Evolutionary conservation across 2,888 invertebrate genomes (phyloP).

Genomic region (Galeruca laticollis): DNA sequence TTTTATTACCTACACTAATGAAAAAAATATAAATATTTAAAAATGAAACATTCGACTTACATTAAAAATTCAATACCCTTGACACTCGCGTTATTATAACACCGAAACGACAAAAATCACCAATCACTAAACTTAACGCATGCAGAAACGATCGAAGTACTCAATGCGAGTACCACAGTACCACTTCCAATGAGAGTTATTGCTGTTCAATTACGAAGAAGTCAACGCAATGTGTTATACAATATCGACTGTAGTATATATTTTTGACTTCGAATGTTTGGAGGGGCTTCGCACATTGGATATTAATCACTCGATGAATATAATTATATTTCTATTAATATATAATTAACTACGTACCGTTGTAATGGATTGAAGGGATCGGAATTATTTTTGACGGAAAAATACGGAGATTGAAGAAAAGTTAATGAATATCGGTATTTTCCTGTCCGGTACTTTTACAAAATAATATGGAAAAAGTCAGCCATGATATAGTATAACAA

Average conservation of each 20-base stretch:
- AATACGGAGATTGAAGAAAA: neutral
- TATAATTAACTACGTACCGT: neutral
- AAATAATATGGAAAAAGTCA: too few relatives aligned
- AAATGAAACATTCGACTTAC: too few relatives aligned
- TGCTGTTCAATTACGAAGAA: neutral
- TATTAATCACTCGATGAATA: too few relatives aligned
- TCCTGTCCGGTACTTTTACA: too few relatives aligned
- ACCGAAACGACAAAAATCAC: neutral
- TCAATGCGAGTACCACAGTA: neutral
- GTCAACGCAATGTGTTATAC: neutral
- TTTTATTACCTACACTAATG: too few relatives aligned
- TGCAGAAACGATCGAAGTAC: neutral
- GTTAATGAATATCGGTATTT: too few relatives aligned
- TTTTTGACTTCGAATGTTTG: neutral
- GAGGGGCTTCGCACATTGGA: neutral
- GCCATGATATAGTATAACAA: too few relatives aligned
- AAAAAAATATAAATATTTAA: too few relatives aligned
- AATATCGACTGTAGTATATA: neutral
- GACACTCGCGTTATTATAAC: too few relatives aligned
- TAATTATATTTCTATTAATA: slow-evolving; percentile 1
- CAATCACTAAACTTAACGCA: neutral
- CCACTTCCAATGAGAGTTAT: neutral
- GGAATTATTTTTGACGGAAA: neutral
- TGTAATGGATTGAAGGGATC: neutral
- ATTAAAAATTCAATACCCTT: too few relatives aligned